A percentile compares a stretch with the other conserved stretches of the same genome.
Evolutionary conservation across 1,140 invertebrate genomes (phyloP).

Genomic region (Diachasmimorpha longicaudata): DNA sequence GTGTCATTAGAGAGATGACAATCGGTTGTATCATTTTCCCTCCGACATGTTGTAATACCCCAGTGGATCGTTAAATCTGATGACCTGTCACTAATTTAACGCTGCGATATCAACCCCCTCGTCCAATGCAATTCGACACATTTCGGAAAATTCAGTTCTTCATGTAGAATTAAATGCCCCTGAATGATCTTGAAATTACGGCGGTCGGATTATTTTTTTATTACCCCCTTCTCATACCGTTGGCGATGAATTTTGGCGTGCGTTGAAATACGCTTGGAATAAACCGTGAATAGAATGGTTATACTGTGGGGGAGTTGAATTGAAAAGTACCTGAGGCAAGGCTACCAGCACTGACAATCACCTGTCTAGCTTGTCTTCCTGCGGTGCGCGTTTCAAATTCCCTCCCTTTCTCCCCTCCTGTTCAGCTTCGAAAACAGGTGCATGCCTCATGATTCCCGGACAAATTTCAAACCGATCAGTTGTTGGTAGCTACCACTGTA

Average conservation of each 20-base stretch:
- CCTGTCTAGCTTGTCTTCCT: constrained; percentile 51
- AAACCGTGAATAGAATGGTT: background rate
- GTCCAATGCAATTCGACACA: no score
- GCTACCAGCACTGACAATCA: constrained; percentile 57
- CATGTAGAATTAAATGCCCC: no score
- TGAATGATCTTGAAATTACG: no score
- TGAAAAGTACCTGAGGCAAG: constrained; percentile 42
- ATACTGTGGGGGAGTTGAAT: background rate
- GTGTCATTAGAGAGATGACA: constrained; percentile 13
- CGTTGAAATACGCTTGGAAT: background rate
- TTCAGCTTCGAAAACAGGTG: constrained; percentile 1
- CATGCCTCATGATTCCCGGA: background rate
- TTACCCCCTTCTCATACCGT: background rate
- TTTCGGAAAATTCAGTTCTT: no score
- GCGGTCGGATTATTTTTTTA: background rate
- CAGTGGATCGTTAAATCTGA: constrained; percentile 46
- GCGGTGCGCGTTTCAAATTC: constrained; percentile 36
- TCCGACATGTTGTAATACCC: constrained; percentile 2
- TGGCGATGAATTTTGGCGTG: background rate
- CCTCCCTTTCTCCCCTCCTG: background rate
- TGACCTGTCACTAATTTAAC: constrained; percentile 42
- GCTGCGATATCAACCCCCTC: background rate
- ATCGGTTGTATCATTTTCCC: constrained; percentile 6
- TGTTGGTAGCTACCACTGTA: constrained; percentile 23
- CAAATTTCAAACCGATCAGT: constrained; percentile 42